A percentile compares a stretch with the other conserved stretches of the same genome.
These are phyloP conservation scores for Hylaeus anthracinus DNA, from an alignment of 1,140 invertebrate genomes.

Conservation along the genomic window DNA sequence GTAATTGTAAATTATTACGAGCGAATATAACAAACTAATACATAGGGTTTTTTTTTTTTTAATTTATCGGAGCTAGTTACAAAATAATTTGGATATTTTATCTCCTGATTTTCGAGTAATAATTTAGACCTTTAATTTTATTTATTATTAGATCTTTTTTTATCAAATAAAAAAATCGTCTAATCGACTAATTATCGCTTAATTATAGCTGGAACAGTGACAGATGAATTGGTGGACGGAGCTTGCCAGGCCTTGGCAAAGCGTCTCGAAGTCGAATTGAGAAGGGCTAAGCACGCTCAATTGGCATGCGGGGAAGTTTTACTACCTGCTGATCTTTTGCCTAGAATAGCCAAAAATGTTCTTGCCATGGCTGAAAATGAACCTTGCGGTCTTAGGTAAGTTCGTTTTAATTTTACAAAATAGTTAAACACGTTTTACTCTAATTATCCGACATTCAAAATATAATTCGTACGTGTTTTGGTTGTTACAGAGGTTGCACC, in stretches of 20 bases:
- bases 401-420: background rate
- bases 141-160: no score
- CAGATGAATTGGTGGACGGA: conserved; percentile 75
- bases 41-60: no score
- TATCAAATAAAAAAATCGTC: no score
- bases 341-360: conserved; percentile 88
- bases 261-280: conserved; percentile 87
- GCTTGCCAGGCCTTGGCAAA: conserved; percentile 83
- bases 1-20: no score
- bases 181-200: conserved; percentile 29
- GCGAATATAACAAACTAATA: no score
- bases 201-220: conserved; percentile 70
- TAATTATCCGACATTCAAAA: background rate
- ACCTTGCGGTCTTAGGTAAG: conserved; percentile 88
- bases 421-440: background rate
- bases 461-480: conserved; percentile 1
- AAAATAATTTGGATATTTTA: background rate
- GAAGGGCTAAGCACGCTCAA: conserved; percentile 89
- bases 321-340: conserved; percentile 88
- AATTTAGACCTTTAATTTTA: no score
- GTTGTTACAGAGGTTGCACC: conserved; percentile 84
- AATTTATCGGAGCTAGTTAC: no score
- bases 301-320: conserved; percentile 90
- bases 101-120: no score
- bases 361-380: conserved; percentile 90